These are phyloP conservation scores for Cardiocondyla obscurior DNA, from an alignment of 1,140 invertebrate species.

Conservation along the genomic window DNA sequence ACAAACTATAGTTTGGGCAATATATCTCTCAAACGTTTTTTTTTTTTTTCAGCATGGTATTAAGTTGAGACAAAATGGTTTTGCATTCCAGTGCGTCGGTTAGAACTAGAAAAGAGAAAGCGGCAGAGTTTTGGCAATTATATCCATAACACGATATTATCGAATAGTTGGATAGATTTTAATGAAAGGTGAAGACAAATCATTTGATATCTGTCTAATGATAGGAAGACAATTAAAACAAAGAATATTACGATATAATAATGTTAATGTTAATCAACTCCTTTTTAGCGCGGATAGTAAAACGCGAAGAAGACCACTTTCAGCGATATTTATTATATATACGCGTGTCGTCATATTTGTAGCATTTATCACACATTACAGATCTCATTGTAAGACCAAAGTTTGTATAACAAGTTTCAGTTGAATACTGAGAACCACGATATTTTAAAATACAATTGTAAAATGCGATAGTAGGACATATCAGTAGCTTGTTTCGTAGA, in stretches of 20 bases:
- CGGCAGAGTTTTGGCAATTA: not conserved
- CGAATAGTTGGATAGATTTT: slow-evolving; percentile 4
- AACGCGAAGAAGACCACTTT: slow-evolving; percentile 1
- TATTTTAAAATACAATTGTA: slow-evolving; percentile 34
- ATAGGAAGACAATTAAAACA: not conserved
- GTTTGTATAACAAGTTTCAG: slow-evolving; percentile 39
- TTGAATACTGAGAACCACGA: slow-evolving; percentile 28
- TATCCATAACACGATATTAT: slow-evolving; percentile 1
- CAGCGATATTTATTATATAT: slow-evolving; percentile 38
- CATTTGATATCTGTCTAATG: not conserved
- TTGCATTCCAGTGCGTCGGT: slow-evolving; percentile 27
- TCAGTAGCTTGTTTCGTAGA: slow-evolving; percentile 58
- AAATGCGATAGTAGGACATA: slow-evolving; percentile 54
- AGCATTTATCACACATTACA: slow-evolving; percentile 63
- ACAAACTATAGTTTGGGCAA: too few relatives aligned
- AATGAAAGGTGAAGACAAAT: not conserved
- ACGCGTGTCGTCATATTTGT: slow-evolving; percentile 43
- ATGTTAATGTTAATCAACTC: slow-evolving; percentile 8
- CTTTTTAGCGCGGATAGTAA: slow-evolving; percentile 15
- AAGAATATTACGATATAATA: not conserved
- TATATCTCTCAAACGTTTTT: too few relatives aligned
- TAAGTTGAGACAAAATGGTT: slow-evolving; percentile 32
- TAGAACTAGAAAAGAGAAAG: slow-evolving; percentile 14
- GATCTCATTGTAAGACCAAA: slow-evolving; percentile 68
- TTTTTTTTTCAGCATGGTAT: not conserved